Evolutionary conservation across 2,113 vertebrate genomes (phyloP).

Genomic region (Sceloporus tristichus): DNA sequence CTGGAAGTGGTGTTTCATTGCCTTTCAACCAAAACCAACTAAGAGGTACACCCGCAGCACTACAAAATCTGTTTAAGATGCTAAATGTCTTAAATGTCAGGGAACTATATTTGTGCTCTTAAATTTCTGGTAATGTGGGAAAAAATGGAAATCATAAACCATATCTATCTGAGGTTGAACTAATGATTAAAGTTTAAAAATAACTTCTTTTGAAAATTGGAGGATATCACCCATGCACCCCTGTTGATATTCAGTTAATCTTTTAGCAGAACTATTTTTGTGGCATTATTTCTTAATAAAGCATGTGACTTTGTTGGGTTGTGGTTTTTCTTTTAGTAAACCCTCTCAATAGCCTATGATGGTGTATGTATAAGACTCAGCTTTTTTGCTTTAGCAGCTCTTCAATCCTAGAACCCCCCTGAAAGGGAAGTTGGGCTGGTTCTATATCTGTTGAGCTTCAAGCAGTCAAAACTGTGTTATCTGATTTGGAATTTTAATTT

Average conservation of each 20-base stretch:
- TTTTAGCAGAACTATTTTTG: slow-evolving; percentile 32
- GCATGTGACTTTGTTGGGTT: not conserved
- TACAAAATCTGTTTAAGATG: not conserved
- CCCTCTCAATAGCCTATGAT: too few relatives aligned
- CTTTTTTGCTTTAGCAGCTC: too few relatives aligned
- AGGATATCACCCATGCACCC: slow-evolving; percentile 35
- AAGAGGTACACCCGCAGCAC: not conserved
- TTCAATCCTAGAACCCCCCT: too few relatives aligned
- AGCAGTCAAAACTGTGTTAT: too few relatives aligned
- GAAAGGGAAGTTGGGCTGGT: too few relatives aligned
- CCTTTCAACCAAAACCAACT: slow-evolving; percentile 24
- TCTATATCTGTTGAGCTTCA: too few relatives aligned
- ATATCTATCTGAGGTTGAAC: slow-evolving; percentile 36
- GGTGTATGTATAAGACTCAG: too few relatives aligned
- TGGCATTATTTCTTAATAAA: slow-evolving; percentile 25
- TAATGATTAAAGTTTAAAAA: slow-evolving; percentile 61
- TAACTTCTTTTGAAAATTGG: slow-evolving; percentile 35
- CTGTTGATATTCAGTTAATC: slow-evolving; percentile 53
- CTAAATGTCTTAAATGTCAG: slow-evolving; percentile 38
- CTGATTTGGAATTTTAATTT: too few relatives aligned
- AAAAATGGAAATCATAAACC: slow-evolving; percentile 26
- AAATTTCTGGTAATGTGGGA: slow-evolving; percentile 5
- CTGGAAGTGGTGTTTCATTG: not conserved
- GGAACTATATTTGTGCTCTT: slow-evolving; percentile 10
- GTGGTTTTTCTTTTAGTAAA: too few relatives aligned